phyloP scores from a whole-genome alignment of 2,797 vertebrate species.

The Leucoraja ocellata region DNA sequence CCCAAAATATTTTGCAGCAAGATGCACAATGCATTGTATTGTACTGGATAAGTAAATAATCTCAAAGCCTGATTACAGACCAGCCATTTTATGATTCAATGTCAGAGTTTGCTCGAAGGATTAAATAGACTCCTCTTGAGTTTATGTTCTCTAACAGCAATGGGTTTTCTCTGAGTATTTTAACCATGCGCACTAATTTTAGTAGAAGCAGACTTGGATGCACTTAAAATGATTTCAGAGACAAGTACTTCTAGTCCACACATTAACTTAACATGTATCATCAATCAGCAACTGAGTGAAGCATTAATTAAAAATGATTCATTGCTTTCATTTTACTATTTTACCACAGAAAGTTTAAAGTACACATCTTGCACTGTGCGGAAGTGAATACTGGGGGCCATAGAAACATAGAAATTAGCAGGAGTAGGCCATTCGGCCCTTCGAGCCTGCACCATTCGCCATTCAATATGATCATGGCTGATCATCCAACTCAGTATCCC shows the following conservation, averaged over 20 bases:
- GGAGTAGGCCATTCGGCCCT: no score
- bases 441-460: no score
- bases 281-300: neutral
- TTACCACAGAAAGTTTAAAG: neutral
- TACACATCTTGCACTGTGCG: neutral
- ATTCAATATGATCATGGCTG: no score
- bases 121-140: no score
- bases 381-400: neutral
- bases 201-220: neutral
- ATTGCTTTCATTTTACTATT: neutral
- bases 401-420: no score
- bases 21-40: no score
- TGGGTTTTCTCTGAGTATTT: neutral
- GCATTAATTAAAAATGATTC: neutral
- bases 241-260: neutral
- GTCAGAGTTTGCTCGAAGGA: no score
- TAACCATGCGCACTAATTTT: neutral
- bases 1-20: no score
- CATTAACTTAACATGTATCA: neutral
- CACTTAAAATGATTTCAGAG: neutral
- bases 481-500: no score
- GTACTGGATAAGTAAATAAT: no score
- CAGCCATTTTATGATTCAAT: no score
- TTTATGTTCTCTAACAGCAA: neutral
- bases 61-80: no score